Conservation (phyloP, 2,888 invertebrate genomes). For the Bruchidius siliquastri region DNA sequence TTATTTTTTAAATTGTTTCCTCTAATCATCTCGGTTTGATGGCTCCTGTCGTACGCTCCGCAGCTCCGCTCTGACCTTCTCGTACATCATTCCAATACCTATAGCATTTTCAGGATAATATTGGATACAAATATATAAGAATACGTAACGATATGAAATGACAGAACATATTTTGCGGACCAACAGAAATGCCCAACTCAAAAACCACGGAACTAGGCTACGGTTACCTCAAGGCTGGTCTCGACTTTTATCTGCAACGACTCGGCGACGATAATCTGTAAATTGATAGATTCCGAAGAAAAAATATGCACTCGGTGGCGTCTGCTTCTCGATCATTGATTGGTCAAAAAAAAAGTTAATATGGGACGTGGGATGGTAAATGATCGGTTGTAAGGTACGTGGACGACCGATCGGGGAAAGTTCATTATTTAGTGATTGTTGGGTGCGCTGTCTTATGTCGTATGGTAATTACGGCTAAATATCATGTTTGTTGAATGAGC, state of each 20-base stretch:
- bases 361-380: background rate
- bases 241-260: background rate
- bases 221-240: background rate
- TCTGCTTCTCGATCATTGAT: background rate
- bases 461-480: background rate
- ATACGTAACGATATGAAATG: too few species aligned
- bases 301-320: background rate
- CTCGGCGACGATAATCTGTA: background rate
- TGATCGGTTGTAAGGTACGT: background rate
- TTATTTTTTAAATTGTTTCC: too few species aligned
- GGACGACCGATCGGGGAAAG: background rate
- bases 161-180: too few species aligned
- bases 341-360: background rate
- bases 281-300: background rate
- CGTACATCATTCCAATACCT: too few species aligned
- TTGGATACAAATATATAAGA: too few species aligned
- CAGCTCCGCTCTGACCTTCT: too few species aligned
- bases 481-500: background rate
- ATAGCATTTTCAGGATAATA: too few species aligned
- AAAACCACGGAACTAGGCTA: background rate
- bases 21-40: too few species aligned
- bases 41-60: too few species aligned
- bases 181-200: background rate
- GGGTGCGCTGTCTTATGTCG: background rate
- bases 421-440: background rate